Evolutionary conservation across 2,113 vertebrate species (phyloP).

Genomic region (Entelurus aequoreus): DNA sequence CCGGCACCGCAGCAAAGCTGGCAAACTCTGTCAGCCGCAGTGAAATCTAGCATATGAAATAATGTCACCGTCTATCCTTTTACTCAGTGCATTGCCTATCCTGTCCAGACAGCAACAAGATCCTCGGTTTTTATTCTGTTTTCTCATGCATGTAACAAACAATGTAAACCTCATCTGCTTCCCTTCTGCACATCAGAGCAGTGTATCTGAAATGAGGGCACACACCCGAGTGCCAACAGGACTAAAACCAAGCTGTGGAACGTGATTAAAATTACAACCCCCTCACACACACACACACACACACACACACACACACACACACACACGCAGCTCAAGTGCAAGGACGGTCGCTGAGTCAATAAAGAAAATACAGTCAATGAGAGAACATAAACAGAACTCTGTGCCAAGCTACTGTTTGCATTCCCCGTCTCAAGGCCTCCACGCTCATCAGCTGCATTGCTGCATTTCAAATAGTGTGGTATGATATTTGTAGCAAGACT

Average conservation of each 20-base stretch:
- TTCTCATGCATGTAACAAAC: slow-evolving; percentile 51
- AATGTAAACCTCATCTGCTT: slow-evolving; percentile 39
- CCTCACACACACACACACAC: slow-evolving; percentile 2
- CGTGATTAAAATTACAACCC: slow-evolving; percentile 41
- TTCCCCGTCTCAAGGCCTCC: slow-evolving; percentile 39
- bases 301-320: slow-evolving; percentile 5
- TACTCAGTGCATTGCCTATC: slow-evolving; percentile 3
- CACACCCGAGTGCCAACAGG: slow-evolving; percentile 42
- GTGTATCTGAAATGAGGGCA: slow-evolving; percentile 41
- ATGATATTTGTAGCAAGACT: slow-evolving; percentile 23
- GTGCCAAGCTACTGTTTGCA: slow-evolving; percentile 62
- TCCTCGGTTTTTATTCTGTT: slow-evolving; percentile 15
- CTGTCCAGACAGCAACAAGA: slow-evolving; percentile 6
- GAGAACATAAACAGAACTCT: slow-evolving; percentile 52
- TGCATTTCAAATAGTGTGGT: slow-evolving; percentile 14
- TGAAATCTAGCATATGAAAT: slow-evolving; percentile 11
- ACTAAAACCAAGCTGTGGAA: slow-evolving; percentile 46
- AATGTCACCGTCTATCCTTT: slow-evolving; percentile 9
- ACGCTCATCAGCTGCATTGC: slow-evolving; percentile 30
- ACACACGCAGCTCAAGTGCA: slow-evolving; percentile 25
- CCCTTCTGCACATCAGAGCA: slow-evolving; percentile 38
- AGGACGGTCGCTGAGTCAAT: slow-evolving; percentile 58
- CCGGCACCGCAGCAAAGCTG: slow-evolving; percentile 28
- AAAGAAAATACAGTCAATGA: slow-evolving; percentile 44
- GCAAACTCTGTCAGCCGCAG: slow-evolving; percentile 27